Evolutionary conservation across 2,888 invertebrate genomes (phyloP).

Genomic region (Spilarctia lutea): DNA sequence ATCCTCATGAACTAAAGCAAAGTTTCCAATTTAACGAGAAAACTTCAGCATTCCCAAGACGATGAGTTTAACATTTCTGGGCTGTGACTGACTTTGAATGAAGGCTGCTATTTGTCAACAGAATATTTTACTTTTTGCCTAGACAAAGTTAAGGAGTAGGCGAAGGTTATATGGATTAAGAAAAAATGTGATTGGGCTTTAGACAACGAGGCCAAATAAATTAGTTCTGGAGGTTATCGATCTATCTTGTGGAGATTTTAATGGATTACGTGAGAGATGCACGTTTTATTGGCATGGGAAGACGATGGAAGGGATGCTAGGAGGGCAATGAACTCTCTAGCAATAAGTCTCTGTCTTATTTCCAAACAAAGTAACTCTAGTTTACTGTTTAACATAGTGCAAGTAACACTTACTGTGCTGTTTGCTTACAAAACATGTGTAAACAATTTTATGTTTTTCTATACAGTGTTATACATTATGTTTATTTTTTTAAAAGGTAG

Average conservation of each 20-base stretch:
- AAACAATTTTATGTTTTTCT: too few species aligned
- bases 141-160: slow-evolving; percentile 8
- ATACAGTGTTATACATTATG: too few species aligned
- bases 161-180: not conserved
- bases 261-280: not conserved
- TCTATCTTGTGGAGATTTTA: not conserved
- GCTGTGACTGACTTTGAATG: slow-evolving; percentile 27
- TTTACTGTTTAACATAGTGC: not conserved
- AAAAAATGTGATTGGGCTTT: slow-evolving; percentile 13
- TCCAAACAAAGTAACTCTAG: not conserved
- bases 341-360: not conserved
- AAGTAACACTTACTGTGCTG: not conserved
- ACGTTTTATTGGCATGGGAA: not conserved
- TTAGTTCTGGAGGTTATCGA: not conserved
- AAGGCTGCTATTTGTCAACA: slow-evolving; percentile 18
- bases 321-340: not conserved
- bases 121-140: slow-evolving; percentile 16
- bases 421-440: too few species aligned
- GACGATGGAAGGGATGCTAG: not conserved
- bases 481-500: too few species aligned
- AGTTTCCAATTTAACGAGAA: slow-evolving; percentile 52
- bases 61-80: slow-evolving; percentile 27
- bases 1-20: slow-evolving; percentile 33
- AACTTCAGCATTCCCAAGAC: slow-evolving; percentile 37
- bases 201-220: not conserved